Evolutionary conservation across 2,797 vertebrate genomes (phyloP), one percentile per base, ranked within the genome.

Genomic region (Hyperoplus immaculatus): DNA sequence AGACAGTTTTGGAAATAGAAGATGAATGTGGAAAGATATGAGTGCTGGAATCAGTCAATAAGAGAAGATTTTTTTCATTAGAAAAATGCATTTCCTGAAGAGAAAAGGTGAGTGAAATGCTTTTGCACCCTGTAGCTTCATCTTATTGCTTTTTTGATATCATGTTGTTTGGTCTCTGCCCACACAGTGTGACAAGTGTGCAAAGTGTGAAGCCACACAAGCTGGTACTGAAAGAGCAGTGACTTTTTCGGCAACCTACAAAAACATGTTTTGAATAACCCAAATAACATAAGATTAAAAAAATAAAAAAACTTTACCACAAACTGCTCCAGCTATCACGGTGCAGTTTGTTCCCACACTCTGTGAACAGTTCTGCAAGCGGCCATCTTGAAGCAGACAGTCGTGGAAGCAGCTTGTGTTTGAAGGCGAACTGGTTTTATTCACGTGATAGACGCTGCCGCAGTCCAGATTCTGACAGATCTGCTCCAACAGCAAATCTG

Each of bases 401-500:
- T 41, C 10, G 0, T 82, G 62, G 6, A 87, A 83, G 80, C 92
- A 93, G 59, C 9, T 65, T 61, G 36, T 13, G 3, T 69, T 57
- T 46, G 43, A 8, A 0, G 53, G 13, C 1, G 55, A 5, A 5
- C 0, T 15, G 12, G 1, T 42, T 69, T 54, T 69, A 0, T 16
- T 15, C 51, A 91, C 16, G 0, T 0, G 0, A 42, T 2, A 55
- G 42, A 77, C 13, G 4, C 57, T 11, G 5, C 90, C 90, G 7
- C 93, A 95, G 57, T 36, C 47, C 0, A 92, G 89, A 2, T 65
- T 80, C 46, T 6, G 55, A 15, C 94, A 95, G 75, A 94, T 84
- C 69, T 63, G 80, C 0, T 76, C 14, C 0, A 45, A 0, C 45
- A 91, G 3, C 7, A 0, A 0, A 0, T 79, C 21, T 5, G 10